These are phyloP conservation scores for Diadegma fenestrale DNA, from an alignment of 2,888 invertebrate species.

Conservation along the genomic window DNA sequence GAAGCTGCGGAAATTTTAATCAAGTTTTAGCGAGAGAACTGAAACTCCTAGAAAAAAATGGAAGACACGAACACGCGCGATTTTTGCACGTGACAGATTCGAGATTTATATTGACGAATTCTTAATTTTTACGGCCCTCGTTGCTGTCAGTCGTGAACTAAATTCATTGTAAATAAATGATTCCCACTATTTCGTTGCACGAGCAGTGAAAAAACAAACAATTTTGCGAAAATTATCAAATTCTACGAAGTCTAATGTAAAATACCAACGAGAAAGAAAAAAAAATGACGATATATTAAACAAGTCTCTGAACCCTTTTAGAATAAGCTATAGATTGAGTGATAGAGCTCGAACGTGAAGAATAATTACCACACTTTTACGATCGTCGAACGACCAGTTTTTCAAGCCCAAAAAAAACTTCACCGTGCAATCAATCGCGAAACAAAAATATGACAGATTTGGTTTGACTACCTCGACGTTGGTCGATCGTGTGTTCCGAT, in stretches of 20 bases:
- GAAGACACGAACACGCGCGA: background rate
- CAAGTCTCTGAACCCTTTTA: conserved; percentile 29
- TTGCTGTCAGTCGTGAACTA: background rate
- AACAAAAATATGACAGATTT: background rate
- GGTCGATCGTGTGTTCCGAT: conserved; percentile 52
- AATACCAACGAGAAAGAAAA: conserved; percentile 75
- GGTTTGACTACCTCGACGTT: conserved; percentile 7
- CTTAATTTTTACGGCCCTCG: background rate
- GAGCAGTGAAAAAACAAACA: conserved; percentile 4
- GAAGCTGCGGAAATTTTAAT: background rate
- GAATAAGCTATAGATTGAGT: conserved; percentile 59
- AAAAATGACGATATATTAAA: background rate
- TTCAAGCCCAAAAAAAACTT: background rate
- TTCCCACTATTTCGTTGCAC: background rate
- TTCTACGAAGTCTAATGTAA: conserved; percentile 82
- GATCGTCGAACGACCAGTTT: conserved; percentile 47
- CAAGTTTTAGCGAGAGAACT: background rate
- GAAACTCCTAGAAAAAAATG: background rate
- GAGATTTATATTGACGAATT: background rate
- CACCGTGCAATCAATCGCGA: background rate
- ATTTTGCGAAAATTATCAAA: conserved; percentile 62
- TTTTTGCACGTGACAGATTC: background rate
- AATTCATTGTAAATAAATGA: background rate
- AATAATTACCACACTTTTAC: conserved; percentile 31
- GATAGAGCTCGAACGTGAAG: conserved; percentile 50